A percentile compares a stretch with the other conserved stretches of the same genome.
phyloP scores from a whole-genome alignment of 2,113 vertebrate genomes.

The Mustela lutreola region DNA sequence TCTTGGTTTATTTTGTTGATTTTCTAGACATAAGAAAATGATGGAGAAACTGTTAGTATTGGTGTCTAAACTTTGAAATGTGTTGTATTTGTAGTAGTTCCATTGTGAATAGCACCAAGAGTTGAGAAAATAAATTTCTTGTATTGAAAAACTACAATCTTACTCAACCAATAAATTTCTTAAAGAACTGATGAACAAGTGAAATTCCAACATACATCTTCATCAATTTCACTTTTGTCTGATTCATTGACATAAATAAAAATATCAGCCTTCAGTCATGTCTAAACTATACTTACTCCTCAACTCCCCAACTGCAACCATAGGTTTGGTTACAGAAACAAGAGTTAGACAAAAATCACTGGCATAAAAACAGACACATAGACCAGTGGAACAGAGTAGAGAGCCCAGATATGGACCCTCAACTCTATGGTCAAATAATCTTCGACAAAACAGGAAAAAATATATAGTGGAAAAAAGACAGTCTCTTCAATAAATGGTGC shows the following conservation, averaged over 20 bases:
- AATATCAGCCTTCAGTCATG: neutral
- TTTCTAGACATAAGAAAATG: neutral
- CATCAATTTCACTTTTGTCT: neutral
- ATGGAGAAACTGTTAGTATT: neutral
- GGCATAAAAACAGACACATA: too few relatives aligned
- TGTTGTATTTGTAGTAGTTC: neutral
- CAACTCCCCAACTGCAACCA: neutral
- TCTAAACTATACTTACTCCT: neutral
- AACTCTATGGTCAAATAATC: too few relatives aligned
- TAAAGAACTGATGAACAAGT: neutral
- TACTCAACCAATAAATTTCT: neutral
- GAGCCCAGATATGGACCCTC: too few relatives aligned
- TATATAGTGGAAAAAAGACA: too few relatives aligned
- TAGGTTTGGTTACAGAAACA: neutral
- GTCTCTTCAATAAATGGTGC: too few relatives aligned
- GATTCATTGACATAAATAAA: neutral
- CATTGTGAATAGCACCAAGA: neutral
- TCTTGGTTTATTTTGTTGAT: neutral
- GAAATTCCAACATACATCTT: neutral
- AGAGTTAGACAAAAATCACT: neutral
- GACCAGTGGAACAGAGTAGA: too few relatives aligned
- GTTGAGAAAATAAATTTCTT: constrained; percentile 28
- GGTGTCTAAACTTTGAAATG: neutral
- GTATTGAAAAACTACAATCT: neutral
- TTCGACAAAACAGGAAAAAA: too few relatives aligned